Base-by-base conservation (phyloP, 2,888 invertebrate genomes). In the Sinodicranocentrus sp. region DNA sequence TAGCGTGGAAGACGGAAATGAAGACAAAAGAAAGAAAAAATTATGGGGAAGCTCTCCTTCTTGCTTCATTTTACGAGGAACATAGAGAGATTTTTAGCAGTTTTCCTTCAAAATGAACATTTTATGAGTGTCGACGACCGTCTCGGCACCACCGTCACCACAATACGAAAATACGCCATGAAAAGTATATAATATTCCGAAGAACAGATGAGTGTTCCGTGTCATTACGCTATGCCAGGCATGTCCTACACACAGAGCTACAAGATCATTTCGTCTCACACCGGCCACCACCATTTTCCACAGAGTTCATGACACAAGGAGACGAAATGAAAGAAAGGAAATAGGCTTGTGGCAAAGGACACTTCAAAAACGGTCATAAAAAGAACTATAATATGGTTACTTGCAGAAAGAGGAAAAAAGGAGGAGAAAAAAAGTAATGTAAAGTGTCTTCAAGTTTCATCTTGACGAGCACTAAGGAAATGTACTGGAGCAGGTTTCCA, bases 281-380 rank as follows among this genome's bases (percentile, higher is more conserved):
- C 70, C 65, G 52, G 73, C 39, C 82, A 76, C 59, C 65, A 43
- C 67, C 80, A 80, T 80, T 65, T 63, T 65, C 19, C 54, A 65
- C 71, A 72, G 70, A 67, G 82, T 82, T 82, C 82, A 82, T 61
- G 75, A 70, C 82, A 82, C 75, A 61, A 75, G 44, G 48, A 59
- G 59, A 75, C 48, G 73, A 71, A 25, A 80, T 80, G 82, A 82
- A 73, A 80, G 82, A 82, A 80, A 76, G 82, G 76, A 82, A 82
- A 82, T 76, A 82, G 76, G 82, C 82, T 82, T 82, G 82, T 76
- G 82, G 82, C 82, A 82, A 82, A 82, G 82, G 82, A 82, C 82
- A 82, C 82, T 82, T 82, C 75, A 82, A 76, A 82, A 82, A 75
- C 43, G 63, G 68, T 70, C 75, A 82, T 82, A 82, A 82, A 82